Base-by-base conservation (phyloP, 2,888 invertebrate genomes). In the Catocala nupta region DNA sequence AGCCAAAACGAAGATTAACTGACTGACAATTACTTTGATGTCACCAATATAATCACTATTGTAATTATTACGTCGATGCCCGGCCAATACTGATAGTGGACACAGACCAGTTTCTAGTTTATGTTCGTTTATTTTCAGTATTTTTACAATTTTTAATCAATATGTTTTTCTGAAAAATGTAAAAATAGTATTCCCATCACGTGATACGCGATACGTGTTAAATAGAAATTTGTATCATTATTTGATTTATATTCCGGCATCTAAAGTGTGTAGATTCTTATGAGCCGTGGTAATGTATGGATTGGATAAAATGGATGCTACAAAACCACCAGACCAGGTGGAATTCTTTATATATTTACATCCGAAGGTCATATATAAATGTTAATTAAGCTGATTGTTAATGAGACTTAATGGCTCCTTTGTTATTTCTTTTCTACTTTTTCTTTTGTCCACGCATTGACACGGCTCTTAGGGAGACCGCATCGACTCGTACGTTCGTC, bases 401-500 rank as follows among this genome's bases (percentile, higher is more conserved):
- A 25, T 25, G 25, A 25, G 25, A 25, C 25, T 49, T 16, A 25
- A 9, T 39, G 5, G 36, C 9, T 49, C 9, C 13, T 16, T 48
- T 48, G 9, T 7, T 49, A 12, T 25, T 10, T 25, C 10, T 49
- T 49, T 25, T 49, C 5, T 25, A 25, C 25, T 1, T 5, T 49
- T 49, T 3, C 11, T 25, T 33, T 49, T 10, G 11, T 6, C 16
- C 10, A 9, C 34, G 45, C 42, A 50, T 63, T 16, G 11, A 39
- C 47, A 58, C 33, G 55, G 57, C 59, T 49, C 65, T 53, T 16
- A 47, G 56, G 62, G 56, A 63, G 51, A 63, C 43, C 66, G 59
- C 60, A 78, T 66, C 70, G 69, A 80, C 77, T 81, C 82, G 79
- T 85, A 81, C 78, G 77, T 72, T 80, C 66, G 65, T 86, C 80